Base-by-base conservation (phyloP, 2,797 vertebrate species). In the Loriculus beryllinus region DNA sequence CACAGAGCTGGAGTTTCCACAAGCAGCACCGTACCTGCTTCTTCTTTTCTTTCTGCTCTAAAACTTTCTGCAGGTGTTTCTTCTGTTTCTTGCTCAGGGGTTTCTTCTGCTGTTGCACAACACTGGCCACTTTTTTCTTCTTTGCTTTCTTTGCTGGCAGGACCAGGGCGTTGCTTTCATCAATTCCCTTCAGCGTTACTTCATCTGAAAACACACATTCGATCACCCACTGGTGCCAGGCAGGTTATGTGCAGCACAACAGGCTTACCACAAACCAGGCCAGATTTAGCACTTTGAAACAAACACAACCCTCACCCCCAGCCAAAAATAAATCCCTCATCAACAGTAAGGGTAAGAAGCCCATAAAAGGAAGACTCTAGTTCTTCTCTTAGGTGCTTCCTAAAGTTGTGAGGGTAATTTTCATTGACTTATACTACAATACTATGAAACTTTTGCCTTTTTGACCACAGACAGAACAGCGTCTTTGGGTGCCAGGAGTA, bases 41-140 rank as follows among this genome's bases (percentile, higher is more conserved):
- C 92, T 99, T 99, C 96, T 99, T 99, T 22, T 98, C 98, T 84
- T 99, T 99, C 69, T 98, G 98, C 69, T 99, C 99, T 82, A 99
- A 67, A 74, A 99, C 93, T 67, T 98, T 99, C 97, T 99, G 98
- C 84, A 99, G 96, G 65, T 97, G 97, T 81, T 98, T 99, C 94
- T 95, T 99, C 94, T 99, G 98, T 67, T 98, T 99, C 96, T 98
- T 99, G 70, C 98, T 99, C 48, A 99, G 97, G 1, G 98, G 98
- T 81, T 97, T 98, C 91, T 98, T 99, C 52, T 89, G 97, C 10
- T 95, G 96, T 39, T 39, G 93, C 51, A 78, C 94, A 40, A 22
- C 90, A 15, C 33, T 12, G 0, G 57, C 13, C 4, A 19, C 82
- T 52, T 97, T 98, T 54, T 97, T 97, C 95, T 98, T 98, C 96